These are phyloP conservation scores for Channa argus DNA, from an alignment of 2,113 vertebrate genomes.

Conservation along the genomic window DNA sequence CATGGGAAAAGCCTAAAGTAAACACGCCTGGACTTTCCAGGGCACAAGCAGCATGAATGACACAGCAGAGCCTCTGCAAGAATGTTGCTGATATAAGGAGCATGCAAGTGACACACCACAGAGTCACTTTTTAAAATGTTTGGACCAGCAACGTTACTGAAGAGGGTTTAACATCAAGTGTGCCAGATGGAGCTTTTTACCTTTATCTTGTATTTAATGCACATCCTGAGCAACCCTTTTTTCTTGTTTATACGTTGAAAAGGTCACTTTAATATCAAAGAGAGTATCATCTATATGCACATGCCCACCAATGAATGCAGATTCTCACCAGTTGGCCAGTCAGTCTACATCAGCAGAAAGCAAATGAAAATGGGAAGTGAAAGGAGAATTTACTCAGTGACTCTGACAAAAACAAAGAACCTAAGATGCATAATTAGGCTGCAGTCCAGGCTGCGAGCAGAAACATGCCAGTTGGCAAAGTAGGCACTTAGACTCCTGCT, in stretches of 20 bases:
- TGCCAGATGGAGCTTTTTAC: slow-evolving; percentile 42
- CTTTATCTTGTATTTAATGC: slow-evolving; percentile 11
- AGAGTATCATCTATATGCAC: slow-evolving; percentile 58
- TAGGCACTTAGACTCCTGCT: slow-evolving; percentile 56
- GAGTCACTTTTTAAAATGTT: slow-evolving; percentile 18
- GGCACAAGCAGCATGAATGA: slow-evolving; percentile 6
- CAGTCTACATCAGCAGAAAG: slow-evolving; percentile 51
- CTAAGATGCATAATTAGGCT: slow-evolving; percentile 68
- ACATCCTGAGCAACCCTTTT: slow-evolving; percentile 32
- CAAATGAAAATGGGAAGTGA: slow-evolving; percentile 58
- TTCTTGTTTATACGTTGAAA: slow-evolving; percentile 27
- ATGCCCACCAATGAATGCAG: slow-evolving; percentile 36
- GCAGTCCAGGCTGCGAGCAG: slow-evolving; percentile 52
- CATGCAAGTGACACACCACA: neutral
- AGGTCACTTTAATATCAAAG: slow-evolving; percentile 55
- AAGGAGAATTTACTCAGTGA: slow-evolving; percentile 55
- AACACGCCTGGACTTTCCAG: slow-evolving; percentile 32
- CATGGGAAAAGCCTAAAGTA: slow-evolving; percentile 45
- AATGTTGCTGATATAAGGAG: slow-evolving; percentile 2
- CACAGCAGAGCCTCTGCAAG: neutral
- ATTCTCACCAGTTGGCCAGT: slow-evolving; percentile 53
- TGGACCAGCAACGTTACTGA: slow-evolving; percentile 26
- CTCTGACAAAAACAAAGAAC: slow-evolving; percentile 63
- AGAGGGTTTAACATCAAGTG: slow-evolving; percentile 31
- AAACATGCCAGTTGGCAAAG: slow-evolving; percentile 68